Conservation (phyloP, 2,797 vertebrate genomes). For the Odontamblyopus rebecca region DNA sequence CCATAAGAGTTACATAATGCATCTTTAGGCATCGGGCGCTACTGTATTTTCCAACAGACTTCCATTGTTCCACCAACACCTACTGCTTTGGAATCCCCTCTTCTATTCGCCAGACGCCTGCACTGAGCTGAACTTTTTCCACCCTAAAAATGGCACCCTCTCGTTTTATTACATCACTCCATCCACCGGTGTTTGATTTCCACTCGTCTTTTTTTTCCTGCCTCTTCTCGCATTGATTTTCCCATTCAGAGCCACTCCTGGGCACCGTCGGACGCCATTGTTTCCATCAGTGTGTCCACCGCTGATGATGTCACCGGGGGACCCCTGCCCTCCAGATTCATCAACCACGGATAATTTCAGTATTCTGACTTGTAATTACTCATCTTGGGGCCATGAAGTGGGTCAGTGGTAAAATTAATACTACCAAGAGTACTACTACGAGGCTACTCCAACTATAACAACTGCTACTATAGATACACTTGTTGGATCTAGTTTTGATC, state of each 20-base stretch:
- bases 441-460: background rate
- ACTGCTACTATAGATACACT: background rate
- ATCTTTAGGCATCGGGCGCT: no score
- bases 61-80: background rate
- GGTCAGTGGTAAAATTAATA: no score
- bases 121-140: conserved; percentile 40
- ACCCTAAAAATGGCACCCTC: conserved; percentile 46
- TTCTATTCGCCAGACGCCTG: background rate
- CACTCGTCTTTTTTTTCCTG: conserved; percentile 58
- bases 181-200: conserved; percentile 55
- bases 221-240: conserved; percentile 67
- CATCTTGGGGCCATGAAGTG: background rate
- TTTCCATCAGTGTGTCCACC: conserved; percentile 48
- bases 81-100: background rate
- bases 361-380: background rate
- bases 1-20: no score
- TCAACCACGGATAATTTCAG: conserved; percentile 76
- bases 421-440: no score
- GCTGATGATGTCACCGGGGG: conserved; percentile 63
- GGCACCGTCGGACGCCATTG: conserved; percentile 61
- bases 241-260: conserved; percentile 44
- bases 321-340: conserved; percentile 56
- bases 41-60: background rate
- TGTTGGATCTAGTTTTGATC: background rate
- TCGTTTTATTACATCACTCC: conserved; percentile 64